Evolutionary conservation across 2,113 vertebrate genomes (phyloP).

Genomic region (Cephalopterus ornatus): DNA sequence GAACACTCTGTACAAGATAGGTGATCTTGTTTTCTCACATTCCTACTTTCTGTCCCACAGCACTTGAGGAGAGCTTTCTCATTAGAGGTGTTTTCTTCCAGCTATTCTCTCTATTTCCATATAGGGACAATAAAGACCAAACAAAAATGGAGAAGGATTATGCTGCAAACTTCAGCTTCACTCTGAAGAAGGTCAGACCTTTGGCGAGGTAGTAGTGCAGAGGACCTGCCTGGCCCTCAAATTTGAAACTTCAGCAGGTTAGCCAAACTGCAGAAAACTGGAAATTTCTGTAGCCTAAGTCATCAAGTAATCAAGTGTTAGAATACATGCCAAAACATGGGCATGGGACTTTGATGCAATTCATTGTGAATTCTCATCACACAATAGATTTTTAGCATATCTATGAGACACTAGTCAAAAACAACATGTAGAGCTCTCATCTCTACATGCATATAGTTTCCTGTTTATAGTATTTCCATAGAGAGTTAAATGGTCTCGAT

Average conservation of each 20-base stretch:
- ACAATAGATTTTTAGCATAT: not conserved
- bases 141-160: not conserved
- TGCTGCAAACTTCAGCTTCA: not conserved
- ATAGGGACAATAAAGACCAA: not conserved
- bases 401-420: not conserved
- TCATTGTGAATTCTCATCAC: not conserved
- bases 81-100: not conserved
- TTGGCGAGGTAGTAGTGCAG: not conserved
- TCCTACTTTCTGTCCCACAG: not conserved
- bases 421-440: fast-evolving
- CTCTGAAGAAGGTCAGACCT: not conserved
- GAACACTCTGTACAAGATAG: not conserved
- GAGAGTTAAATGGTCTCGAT: not conserved
- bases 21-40: not conserved
- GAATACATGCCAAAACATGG: not conserved
- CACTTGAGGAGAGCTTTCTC: not conserved
- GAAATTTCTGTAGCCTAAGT: not conserved
- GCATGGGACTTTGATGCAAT: not conserved
- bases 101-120: not conserved
- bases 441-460: not conserved
- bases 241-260: not conserved
- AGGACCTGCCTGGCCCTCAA: not conserved
- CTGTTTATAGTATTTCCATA: not conserved
- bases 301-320: not conserved
- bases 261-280: not conserved